phyloP scores from a whole-genome alignment of 2,888 invertebrate genomes.

The Platypus cylindrus region DNA sequence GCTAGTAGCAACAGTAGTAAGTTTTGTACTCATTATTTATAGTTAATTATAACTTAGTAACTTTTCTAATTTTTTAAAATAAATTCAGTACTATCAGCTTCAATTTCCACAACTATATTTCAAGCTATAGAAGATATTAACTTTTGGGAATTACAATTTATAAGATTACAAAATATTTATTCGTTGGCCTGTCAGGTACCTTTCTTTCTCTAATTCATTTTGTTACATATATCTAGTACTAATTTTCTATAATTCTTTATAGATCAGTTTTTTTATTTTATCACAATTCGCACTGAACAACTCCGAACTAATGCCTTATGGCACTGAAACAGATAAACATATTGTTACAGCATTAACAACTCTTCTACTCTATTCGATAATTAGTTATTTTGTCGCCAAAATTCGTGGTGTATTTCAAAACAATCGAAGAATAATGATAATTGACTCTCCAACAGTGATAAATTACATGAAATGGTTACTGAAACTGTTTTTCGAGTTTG shows the following conservation, averaged over 20 bases:
- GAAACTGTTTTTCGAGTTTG: constrained; percentile 64
- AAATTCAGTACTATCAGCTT: no score
- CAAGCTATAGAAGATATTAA: constrained; percentile 28
- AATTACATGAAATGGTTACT: constrained; percentile 30
- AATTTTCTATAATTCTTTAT: constrained; percentile 13
- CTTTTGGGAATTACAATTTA: constrained; percentile 29
- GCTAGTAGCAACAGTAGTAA: no score
- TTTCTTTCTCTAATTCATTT: background rate
- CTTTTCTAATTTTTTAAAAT: no score
- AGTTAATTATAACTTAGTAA: no score
- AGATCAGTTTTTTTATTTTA: constrained; percentile 31
- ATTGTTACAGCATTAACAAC: constrained; percentile 30
- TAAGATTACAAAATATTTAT: constrained; percentile 28
- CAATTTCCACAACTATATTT: no score
- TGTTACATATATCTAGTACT: background rate
- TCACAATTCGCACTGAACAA: constrained; percentile 23
- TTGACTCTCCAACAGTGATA: constrained; percentile 13
- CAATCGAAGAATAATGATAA: constrained; percentile 16
- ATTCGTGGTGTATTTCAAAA: constrained; percentile 25
- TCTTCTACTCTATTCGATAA: constrained; percentile 31
- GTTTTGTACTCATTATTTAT: no score
- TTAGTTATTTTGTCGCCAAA: constrained; percentile 31
- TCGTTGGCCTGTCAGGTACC: constrained; percentile 30
- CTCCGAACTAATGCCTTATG: no score
- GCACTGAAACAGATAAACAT: constrained; percentile 21